Evolutionary conservation across 2,113 vertebrate species (phyloP).

Genomic region (Spermophilus dauricus): DNA sequence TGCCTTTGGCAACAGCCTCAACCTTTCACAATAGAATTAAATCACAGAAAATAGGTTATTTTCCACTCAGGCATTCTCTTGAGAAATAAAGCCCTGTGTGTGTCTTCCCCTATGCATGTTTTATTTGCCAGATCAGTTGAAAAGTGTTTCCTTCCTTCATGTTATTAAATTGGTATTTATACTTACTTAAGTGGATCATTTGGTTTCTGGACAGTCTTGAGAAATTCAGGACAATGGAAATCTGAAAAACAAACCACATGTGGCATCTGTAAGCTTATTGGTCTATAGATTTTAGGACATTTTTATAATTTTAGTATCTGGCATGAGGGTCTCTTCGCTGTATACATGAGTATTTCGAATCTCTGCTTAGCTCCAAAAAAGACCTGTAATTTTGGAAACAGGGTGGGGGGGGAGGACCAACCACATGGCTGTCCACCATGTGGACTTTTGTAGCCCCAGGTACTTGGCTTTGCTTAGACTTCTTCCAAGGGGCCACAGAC

Average conservation of each 20-base stretch:
- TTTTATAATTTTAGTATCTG: background rate
- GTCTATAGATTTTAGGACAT: background rate
- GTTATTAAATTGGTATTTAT: conserved; percentile 38
- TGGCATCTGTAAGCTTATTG: background rate
- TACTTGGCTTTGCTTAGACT: background rate
- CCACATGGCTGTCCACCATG: background rate
- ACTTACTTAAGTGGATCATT: background rate
- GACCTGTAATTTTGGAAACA: background rate
- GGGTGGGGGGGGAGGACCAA: too few relatives aligned
- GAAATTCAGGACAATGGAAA: background rate
- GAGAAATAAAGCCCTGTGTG: background rate
- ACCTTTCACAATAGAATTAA: conserved; percentile 62
- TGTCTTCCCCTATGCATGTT: background rate
- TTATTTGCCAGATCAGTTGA: conserved; percentile 9
- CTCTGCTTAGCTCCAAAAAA: background rate
- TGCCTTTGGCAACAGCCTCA: conserved; percentile 11
- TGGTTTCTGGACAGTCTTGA: background rate
- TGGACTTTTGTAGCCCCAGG: background rate
- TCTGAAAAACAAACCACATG: background rate
- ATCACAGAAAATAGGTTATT: background rate
- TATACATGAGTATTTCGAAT: background rate
- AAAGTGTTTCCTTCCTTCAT: background rate
- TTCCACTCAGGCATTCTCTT: conserved; percentile 39
- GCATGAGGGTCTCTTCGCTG: background rate
- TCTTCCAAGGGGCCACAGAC: background rate